phyloP scores from a whole-genome alignment of 2,888 invertebrate species.

The Odontothrips loti region DNA sequence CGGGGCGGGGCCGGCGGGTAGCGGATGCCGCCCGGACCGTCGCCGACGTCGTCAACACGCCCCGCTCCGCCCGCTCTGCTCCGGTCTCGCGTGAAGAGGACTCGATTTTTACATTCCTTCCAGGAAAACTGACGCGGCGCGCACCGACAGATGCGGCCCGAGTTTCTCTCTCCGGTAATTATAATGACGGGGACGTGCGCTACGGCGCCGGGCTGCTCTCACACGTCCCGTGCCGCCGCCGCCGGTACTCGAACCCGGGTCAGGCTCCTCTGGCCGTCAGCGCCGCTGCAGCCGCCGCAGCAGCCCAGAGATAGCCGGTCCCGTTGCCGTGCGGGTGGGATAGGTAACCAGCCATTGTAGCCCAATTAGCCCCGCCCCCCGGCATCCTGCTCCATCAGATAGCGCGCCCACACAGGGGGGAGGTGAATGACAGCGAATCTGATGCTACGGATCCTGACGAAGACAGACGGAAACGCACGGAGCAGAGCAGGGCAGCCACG shows the following conservation, averaged over 20 bases:
- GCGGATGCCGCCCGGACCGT: neutral
- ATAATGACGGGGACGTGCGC: neutral
- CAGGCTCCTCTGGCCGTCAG: too few species aligned
- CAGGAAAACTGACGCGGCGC: neutral
- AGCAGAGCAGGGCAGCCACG: too few species aligned
- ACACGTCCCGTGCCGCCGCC: neutral
- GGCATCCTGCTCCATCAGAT: neutral
- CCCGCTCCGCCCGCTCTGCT: neutral
- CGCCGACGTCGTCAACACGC: neutral
- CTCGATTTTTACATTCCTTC: conserved; percentile 14
- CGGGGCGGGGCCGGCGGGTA: neutral
- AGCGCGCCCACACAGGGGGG: neutral
- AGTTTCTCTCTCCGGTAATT: neutral
- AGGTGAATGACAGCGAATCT: neutral
- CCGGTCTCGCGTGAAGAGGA: neutral
- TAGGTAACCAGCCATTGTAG: neutral
- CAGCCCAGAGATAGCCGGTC: too few species aligned
- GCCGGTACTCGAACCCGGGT: too few species aligned
- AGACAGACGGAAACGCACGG: neutral
- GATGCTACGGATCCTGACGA: neutral
- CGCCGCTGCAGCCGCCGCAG: too few species aligned
- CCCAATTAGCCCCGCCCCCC: neutral
- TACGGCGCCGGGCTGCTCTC: neutral
- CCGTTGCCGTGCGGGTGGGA: too few species aligned
- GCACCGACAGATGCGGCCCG: neutral